Conservation (phyloP, 2,113 vertebrate genomes). For the Alexandromys fortis region DNA sequence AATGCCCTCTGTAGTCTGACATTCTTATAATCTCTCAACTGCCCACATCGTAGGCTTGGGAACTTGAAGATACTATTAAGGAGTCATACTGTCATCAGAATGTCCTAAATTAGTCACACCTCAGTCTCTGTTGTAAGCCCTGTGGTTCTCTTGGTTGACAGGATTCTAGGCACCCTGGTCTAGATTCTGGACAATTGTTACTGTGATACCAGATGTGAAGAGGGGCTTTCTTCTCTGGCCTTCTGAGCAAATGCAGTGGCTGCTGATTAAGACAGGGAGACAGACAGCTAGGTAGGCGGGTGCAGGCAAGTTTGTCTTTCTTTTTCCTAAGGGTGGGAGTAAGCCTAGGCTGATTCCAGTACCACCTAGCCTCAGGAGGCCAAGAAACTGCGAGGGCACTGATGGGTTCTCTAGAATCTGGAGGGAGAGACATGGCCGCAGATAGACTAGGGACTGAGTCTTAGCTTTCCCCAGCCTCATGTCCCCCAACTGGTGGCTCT, state of each 20-base stretch:
- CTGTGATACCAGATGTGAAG: background rate
- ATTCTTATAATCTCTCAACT: background rate
- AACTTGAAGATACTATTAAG: too few relatives aligned
- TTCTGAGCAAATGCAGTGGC: background rate
- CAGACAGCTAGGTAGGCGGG: background rate
- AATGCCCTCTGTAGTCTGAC: fast-evolving
- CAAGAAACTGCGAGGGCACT: background rate
- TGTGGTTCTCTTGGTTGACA: conserved; percentile 12
- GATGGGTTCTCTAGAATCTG: background rate
- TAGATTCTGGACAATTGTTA: background rate
- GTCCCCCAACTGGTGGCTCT: background rate
- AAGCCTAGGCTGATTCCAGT: background rate
- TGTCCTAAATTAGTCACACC: background rate
- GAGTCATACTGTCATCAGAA: background rate
- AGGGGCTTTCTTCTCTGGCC: background rate
- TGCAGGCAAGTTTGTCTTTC: too few relatives aligned
- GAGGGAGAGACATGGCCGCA: background rate
- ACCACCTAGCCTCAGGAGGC: fast-evolving
- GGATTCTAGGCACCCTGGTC: background rate
- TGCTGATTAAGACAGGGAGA: background rate
- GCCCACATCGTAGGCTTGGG: fast-evolving
- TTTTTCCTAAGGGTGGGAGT: fast-evolving
- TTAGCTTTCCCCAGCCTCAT: background rate
- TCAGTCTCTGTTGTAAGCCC: background rate
- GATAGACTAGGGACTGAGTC: background rate